phyloP scores from a whole-genome alignment of 2,797 vertebrate genomes.

The Malurus splendens region DNA sequence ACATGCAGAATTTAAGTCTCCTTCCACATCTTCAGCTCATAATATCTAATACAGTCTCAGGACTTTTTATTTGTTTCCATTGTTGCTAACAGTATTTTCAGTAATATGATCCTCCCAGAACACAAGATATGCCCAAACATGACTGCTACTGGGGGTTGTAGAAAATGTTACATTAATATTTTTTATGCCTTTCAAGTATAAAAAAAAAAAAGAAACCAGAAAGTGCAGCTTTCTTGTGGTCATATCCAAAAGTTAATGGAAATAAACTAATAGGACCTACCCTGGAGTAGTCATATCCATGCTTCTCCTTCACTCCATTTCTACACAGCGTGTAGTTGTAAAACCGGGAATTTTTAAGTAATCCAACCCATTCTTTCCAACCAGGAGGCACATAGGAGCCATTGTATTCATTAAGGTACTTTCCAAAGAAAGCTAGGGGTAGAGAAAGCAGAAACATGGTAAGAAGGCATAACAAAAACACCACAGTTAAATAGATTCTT shows the following conservation, averaged over 20 bases:
- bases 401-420: slow-evolving; percentile 97
- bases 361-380: slow-evolving; percentile 94
- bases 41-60: background rate
- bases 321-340: slow-evolving; percentile 95
- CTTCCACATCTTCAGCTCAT: background rate
- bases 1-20: background rate
- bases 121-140: background rate
- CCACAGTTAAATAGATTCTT: background rate
- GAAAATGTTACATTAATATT: background rate
- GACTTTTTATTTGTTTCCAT: background rate
- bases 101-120: background rate
- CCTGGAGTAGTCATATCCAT: slow-evolving; percentile 87
- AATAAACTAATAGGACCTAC: slow-evolving; percentile 63
- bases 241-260: background rate
- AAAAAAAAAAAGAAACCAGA: background rate
- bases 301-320: slow-evolving; percentile 90
- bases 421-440: slow-evolving; percentile 91
- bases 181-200: background rate
- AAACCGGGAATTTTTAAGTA: slow-evolving; percentile 95
- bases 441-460: background rate
- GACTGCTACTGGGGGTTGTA: background rate
- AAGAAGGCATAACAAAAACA: background rate
- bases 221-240: background rate
- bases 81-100: background rate
- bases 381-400: slow-evolving; percentile 91